Base-by-base conservation (phyloP, 2,888 invertebrate genomes). In the Bugulina stolonifera region DNA sequence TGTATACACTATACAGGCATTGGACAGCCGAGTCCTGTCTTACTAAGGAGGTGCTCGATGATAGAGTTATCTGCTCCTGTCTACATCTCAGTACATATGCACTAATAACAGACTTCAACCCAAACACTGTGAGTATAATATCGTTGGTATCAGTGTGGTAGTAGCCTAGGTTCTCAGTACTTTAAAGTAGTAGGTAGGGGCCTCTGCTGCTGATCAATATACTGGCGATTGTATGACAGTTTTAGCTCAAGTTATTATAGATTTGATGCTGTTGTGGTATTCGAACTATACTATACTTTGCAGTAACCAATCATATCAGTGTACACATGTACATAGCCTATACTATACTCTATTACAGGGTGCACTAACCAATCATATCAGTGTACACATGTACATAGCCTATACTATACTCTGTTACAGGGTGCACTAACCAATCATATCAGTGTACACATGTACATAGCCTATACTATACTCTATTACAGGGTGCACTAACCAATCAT, bases 1-100 rank as follows among this genome's bases (percentile, higher is more conserved):
- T n/a, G n/a, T n/a, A n/a, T n/a, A n/a, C n/a, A n/a, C n/a, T 43
- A 5, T 64, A 32, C n/a, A 83, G 85, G 1, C 91, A 91, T 80
- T 96, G 96, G 96, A 93, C 94, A 0, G 89, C 93, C 18, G 88
- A 92, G 0, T 94, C 94, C 0, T 96, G 96, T 79, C 89, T 90
- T 74, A 93, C 94, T 0, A 80, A 79, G 82, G 79, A 86, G 80
- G 52, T 76, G n/a, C 75, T 82, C 3, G 76, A 74, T 14, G 75
- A 78, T 29, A 77, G 75, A 72, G 81, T 79, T 70, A 89, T 96
- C 84, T 97, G 97, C 81, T 93, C 93, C 5, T 97, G 96, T 83
- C 91, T 91, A 77, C 93, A 94, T 83, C 87, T 96, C 54, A 93
- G 94, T 0, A 93, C 93, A 1, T 95, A 93, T 84, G 93, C 94